Conservation (phyloP, 1,140 invertebrate genomes). For the Panagrolaimus sp. region DNA sequence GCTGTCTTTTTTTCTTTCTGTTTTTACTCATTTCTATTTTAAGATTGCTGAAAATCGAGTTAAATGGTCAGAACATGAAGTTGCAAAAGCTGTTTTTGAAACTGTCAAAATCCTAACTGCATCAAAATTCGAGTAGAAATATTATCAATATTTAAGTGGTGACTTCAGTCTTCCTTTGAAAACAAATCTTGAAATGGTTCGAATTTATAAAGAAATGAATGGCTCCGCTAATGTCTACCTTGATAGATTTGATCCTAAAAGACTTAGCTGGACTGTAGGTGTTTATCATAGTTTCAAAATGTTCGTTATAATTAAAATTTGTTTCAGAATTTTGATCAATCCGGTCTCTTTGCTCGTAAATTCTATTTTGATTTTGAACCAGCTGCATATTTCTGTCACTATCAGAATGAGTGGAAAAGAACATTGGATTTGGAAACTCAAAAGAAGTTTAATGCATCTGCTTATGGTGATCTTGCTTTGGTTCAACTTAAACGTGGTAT, state of each 20-base stretch:
- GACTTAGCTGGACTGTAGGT: constrained; percentile 35
- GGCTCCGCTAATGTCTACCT: constrained; percentile 35
- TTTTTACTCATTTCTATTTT: neutral
- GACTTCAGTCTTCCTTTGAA: constrained; percentile 44
- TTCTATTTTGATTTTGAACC: constrained; percentile 50
- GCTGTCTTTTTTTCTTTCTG: too few species aligned
- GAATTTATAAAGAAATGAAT: constrained; percentile 45
- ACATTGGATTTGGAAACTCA: too few species aligned
- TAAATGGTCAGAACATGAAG: too few species aligned
- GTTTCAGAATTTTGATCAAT: too few species aligned
- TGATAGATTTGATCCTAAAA: constrained; percentile 18
- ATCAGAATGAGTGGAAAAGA: constrained; percentile 31
- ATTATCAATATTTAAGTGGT: constrained; percentile 41
- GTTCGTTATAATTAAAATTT: too few species aligned
- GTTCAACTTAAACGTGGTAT: too few species aligned
- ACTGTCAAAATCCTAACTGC: too few species aligned
- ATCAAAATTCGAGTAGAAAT: neutral
- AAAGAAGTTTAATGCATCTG: too few species aligned
- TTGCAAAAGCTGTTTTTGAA: too few species aligned
- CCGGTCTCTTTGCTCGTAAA: constrained; percentile 31
- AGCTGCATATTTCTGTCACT: constrained; percentile 45
- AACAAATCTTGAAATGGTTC: constrained; percentile 50
- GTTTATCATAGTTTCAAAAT: constrained; percentile 51
- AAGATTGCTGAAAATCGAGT: too few species aligned
- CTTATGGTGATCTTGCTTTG: too few species aligned